Base-by-base conservation (phyloP, 2,113 vertebrate species). In the Corapipo altera region DNA sequence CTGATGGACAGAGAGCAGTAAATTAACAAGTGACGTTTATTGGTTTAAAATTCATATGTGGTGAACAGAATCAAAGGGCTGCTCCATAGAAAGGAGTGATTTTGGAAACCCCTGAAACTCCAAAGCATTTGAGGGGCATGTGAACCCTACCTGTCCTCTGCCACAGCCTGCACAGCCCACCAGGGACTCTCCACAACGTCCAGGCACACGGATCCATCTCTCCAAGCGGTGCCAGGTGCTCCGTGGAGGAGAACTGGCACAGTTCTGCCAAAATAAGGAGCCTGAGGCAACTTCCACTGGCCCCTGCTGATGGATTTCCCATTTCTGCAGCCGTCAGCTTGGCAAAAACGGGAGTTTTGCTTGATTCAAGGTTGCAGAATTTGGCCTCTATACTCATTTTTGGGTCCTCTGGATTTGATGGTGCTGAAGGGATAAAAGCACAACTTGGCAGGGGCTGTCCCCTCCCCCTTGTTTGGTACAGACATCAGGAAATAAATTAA, bases 21-120 rank as follows among this genome's bases (percentile, higher is more conserved):
- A 97, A 95, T 96, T 88, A 95, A 95, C 96, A 97, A 97, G 79
- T 89, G 88, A 33, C 69, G 64, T 92, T 96, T 97, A 96, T 96
- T 97, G 92, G 93, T 96, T 96, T 91, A 96, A 97, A 95, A 91
- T 92, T 97, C 97, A 97, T 96, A 92, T 96, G 95, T 72, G 95
- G 84, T 91, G 95, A 97, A 96, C 94, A 97, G 94, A 97, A 96
- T 70, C 41, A 74, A 95, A 95, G 91, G 69, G 94, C 88, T 89
- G 88, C 78, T 94, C 96, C 89, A 89, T 24, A 88, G 61, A 93
- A 95, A 73, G 46, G 92, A 93, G 85, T 84, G 91, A 88, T 80
- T 89, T 89, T 61, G 49, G 88, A 95, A 96, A 92, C 54, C 88
- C 91, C 88, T 95, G 96, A 95, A 91, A 74, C 83, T 35, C 80